Evolutionary conservation across 1,140 invertebrate species (phyloP).

Genomic region (Fopius arisanus): DNA sequence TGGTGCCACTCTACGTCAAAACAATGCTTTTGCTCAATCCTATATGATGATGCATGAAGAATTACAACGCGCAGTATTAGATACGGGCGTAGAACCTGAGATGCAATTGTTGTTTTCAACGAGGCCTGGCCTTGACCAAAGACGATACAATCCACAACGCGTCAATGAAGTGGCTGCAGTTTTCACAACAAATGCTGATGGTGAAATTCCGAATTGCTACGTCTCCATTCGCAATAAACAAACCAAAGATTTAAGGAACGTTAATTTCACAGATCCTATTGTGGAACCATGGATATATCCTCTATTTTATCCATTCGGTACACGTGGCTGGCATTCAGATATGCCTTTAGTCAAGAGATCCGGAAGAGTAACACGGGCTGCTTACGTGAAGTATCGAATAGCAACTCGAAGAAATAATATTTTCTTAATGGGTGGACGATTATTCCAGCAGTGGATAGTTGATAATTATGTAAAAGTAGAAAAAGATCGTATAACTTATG

Average conservation of each 20-base stretch:
- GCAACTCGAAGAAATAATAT: background rate
- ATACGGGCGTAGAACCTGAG: background rate
- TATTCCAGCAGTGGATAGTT: conserved; percentile 8
- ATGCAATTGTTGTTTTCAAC: background rate
- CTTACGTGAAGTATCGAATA: conserved; percentile 18
- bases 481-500: background rate
- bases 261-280: background rate
- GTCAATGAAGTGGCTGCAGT: conserved; percentile 26
- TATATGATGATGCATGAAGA: conserved; percentile 18
- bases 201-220: background rate
- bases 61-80: background rate
- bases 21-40: conserved; percentile 18
- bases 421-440: background rate
- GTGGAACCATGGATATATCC: background rate
- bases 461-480: conserved; percentile 16
- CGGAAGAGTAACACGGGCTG: conserved; percentile 26
- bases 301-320: conserved; percentile 21
- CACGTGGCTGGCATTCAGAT: background rate
- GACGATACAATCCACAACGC: conserved; percentile 18
- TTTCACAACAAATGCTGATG: background rate
- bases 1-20: background rate
- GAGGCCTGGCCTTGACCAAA: background rate
- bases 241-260: background rate
- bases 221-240: background rate
- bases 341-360: background rate